These are phyloP conservation scores for Synchiropus splendidus DNA, from an alignment of 2,113 vertebrate species.

Conservation along the genomic window DNA sequence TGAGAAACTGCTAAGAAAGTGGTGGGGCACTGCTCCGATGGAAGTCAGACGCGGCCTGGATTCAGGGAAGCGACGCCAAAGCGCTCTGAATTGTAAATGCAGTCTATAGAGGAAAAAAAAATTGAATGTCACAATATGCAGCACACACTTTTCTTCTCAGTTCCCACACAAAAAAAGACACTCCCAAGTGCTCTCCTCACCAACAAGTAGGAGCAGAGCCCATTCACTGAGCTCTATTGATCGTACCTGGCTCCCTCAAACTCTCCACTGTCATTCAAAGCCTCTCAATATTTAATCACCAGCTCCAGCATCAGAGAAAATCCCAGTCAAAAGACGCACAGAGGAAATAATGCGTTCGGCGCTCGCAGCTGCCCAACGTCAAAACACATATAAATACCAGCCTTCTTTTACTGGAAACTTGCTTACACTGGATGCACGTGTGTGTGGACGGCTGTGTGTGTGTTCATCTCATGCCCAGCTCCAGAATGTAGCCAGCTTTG, in stretches of 20 bases:
- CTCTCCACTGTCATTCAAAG: conserved; percentile 61
- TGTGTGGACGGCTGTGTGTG: not conserved
- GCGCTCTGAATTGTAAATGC: too few species aligned
- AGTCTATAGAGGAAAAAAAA: too few species aligned
- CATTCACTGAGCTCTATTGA: conserved; percentile 48
- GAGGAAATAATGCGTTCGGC: conserved; percentile 16
- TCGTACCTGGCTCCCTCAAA: conserved; percentile 54
- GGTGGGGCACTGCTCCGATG: too few species aligned
- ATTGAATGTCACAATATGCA: too few species aligned
- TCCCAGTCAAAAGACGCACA: conserved; percentile 5
- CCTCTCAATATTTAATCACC: conserved; percentile 70
- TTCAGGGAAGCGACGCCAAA: too few species aligned
- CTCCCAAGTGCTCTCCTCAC: conserved; percentile 20
- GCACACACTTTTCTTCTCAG: conserved; percentile 6
- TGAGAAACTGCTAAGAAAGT: too few species aligned
- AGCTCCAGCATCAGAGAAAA: conserved; percentile 35
- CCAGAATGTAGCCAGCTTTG: conserved; percentile 61
- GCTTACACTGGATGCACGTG: not conserved
- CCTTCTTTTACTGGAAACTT: conserved; percentile 10
- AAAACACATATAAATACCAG: conserved; percentile 15
- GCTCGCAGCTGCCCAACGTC: conserved; percentile 18
- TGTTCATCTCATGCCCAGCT: conserved; percentile 18
- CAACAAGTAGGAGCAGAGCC: conserved; percentile 27
- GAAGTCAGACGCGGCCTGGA: too few species aligned
- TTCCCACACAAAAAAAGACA: conserved; percentile 14